phyloP scores from a whole-genome alignment of 2,113 vertebrate genomes.

The Athene noctua region DNA sequence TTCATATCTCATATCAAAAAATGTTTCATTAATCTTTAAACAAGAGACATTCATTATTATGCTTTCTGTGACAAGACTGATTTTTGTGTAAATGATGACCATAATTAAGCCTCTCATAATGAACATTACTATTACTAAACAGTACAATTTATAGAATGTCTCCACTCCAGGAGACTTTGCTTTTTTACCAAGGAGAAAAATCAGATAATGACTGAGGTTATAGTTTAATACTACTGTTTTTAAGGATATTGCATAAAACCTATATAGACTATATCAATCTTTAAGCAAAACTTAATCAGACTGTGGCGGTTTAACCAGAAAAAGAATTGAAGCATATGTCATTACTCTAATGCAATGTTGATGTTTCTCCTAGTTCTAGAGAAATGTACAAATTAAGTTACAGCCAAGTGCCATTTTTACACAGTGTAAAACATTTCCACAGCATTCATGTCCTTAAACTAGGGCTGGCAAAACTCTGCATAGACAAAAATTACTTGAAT shows the following conservation, averaged over 20 bases:
- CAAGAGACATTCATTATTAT: constrained; percentile 71
- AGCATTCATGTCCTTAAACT: not conserved
- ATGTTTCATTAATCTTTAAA: constrained; percentile 72
- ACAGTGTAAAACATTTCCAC: not conserved
- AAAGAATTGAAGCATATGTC: not conserved
- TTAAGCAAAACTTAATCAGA: not conserved
- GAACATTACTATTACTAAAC: constrained; percentile 73
- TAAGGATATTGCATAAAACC: not conserved
- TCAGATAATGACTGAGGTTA: constrained; percentile 38
- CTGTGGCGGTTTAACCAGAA: not conserved
- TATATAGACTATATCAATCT: not conserved
- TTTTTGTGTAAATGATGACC: constrained; percentile 71
- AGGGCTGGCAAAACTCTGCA: not conserved
- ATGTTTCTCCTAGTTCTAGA: not conserved
- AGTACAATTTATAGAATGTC: constrained; percentile 69
- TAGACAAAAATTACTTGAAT: not conserved
- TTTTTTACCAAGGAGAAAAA: constrained; percentile 64
- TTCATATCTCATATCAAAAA: constrained; percentile 23
- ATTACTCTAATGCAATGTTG: not conserved
- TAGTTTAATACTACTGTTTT: constrained; percentile 12
- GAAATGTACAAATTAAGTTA: constrained; percentile 9
- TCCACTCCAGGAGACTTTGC: constrained; percentile 49
- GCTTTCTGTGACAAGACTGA: constrained; percentile 66
- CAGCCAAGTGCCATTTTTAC: not conserved
- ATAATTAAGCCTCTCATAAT: constrained; percentile 75